Conservation (phyloP, 2,797 vertebrate species). For the Myiothlypis chrysogaster region DNA sequence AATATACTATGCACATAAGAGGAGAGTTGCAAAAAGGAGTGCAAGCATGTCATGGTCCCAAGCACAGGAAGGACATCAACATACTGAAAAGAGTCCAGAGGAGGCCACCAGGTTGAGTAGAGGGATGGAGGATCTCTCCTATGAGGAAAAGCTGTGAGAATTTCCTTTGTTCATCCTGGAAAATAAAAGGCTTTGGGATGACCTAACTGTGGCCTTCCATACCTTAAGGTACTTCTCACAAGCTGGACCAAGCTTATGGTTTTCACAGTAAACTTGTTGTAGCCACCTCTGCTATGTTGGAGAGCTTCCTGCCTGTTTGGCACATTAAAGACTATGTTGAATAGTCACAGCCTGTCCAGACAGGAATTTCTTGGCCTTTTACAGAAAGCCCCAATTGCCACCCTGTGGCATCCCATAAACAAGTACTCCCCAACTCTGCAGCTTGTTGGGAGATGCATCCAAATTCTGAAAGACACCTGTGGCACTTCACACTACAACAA, state of each 20-base stretch:
- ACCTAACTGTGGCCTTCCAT: not conserved
- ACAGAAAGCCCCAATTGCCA: not conserved
- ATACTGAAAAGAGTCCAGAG: not conserved
- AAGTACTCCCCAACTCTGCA: not conserved
- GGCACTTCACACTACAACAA: not conserved
- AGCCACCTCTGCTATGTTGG: not conserved
- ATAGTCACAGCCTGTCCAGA: not conserved
- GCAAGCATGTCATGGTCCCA: not conserved
- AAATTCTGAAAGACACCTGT: not conserved
- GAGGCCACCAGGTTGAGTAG: not conserved
- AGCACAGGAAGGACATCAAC: not conserved
- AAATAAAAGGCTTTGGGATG: not conserved
- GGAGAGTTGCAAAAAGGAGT: not conserved
- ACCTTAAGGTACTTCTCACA: not conserved
- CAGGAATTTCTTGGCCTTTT: not conserved
- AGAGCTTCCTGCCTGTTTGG: not conserved
- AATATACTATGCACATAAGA: not conserved
- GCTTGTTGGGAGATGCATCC: fast-evolving
- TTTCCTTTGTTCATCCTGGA: not conserved
- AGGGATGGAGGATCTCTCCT: not conserved
- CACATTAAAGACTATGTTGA: not conserved
- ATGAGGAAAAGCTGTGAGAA: not conserved
- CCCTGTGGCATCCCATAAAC: not conserved
- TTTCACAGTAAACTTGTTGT: not conserved
- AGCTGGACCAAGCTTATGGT: not conserved